Percentiles rank a stretch among this genome's conserved stretches.
These are phyloP conservation scores for Oncorhynchus gorbuscha DNA, from an alignment of 2,113 vertebrate species.

Conservation along the genomic window DNA sequence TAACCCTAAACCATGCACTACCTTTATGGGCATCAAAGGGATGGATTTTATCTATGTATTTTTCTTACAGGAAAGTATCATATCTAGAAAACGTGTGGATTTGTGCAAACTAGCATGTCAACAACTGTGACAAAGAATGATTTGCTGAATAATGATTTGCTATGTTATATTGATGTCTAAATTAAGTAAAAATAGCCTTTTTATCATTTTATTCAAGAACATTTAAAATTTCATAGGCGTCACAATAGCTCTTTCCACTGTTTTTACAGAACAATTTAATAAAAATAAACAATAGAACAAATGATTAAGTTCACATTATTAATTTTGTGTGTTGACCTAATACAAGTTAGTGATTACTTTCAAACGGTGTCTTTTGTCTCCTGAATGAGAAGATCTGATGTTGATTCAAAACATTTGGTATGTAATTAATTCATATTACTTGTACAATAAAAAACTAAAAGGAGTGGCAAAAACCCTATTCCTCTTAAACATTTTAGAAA, in stretches of 20 bases:
- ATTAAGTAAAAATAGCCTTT: slow-evolving; percentile 40
- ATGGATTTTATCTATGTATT: too few species aligned
- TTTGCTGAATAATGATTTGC: too few species aligned
- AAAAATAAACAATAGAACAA: slow-evolving; percentile 47
- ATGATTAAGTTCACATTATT: slow-evolving; percentile 61
- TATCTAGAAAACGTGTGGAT: too few species aligned
- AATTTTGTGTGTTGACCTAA: slow-evolving; percentile 61
- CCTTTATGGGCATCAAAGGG: too few species aligned
- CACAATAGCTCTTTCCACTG: slow-evolving; percentile 62
- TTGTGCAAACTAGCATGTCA: too few species aligned
- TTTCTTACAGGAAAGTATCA: too few species aligned
- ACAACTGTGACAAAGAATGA: too few species aligned
- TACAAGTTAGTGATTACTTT: slow-evolving; percentile 22
- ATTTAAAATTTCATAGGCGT: slow-evolving; percentile 59
- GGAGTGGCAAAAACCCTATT: slow-evolving; percentile 39
- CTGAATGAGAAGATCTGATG: slow-evolving; percentile 53
- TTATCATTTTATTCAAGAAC: slow-evolving; percentile 73
- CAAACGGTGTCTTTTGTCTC: slow-evolving; percentile 45
- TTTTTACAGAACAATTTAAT: slow-evolving; percentile 67
- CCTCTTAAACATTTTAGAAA: slow-evolving; percentile 57
- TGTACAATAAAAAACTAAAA: slow-evolving; percentile 47
- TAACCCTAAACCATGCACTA: too few species aligned
- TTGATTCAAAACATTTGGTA: slow-evolving; percentile 65
- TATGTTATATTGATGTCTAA: not conserved
- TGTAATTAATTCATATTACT: slow-evolving; percentile 47